Evolutionary conservation across 2,797 vertebrate genomes (phyloP).

Genomic region (Tapera naevia): DNA sequence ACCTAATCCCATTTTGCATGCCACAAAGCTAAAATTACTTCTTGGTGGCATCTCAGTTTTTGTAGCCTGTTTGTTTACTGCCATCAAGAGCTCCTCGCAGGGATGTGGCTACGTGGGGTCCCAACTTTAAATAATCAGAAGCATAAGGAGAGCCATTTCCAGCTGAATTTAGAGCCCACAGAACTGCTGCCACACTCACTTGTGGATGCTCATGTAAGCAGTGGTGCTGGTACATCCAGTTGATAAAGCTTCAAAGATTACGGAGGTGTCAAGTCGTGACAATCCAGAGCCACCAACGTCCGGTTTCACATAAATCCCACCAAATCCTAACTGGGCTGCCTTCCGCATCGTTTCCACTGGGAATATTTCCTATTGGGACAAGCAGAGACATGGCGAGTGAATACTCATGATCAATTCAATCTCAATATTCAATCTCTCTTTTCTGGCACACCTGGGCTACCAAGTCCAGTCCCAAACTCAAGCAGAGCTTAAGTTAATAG

Average conservation of each 20-base stretch:
- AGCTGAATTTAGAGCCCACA: background rate
- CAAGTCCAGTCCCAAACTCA: background rate
- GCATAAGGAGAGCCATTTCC: background rate
- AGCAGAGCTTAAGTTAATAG: background rate
- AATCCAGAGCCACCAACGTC: slow-evolving; percentile 94
- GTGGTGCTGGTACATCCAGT: slow-evolving; percentile 97
- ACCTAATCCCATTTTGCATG: background rate
- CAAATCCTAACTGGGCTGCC: slow-evolving; percentile 92
- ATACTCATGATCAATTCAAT: background rate
- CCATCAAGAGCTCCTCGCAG: background rate
- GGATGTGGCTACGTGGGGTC: background rate
- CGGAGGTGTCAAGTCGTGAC: slow-evolving; percentile 89
- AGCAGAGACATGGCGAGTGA: background rate
- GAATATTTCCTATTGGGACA: slow-evolving; percentile 85
- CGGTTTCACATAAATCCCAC: slow-evolving; percentile 88
- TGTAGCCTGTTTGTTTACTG: background rate
- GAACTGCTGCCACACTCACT: slow-evolving; percentile 78
- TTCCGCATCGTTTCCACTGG: slow-evolving; percentile 89
- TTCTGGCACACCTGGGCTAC: background rate
- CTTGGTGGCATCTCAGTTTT: background rate
- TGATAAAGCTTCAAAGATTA: slow-evolving; percentile 96
- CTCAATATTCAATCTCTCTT: background rate
- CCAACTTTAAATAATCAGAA: background rate
- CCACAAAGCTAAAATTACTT: slow-evolving; percentile 29
- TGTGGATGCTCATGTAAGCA: slow-evolving; percentile 97